Conservation (phyloP, 2,797 vertebrate species). For the Rhabdophis nuchalis region DNA sequence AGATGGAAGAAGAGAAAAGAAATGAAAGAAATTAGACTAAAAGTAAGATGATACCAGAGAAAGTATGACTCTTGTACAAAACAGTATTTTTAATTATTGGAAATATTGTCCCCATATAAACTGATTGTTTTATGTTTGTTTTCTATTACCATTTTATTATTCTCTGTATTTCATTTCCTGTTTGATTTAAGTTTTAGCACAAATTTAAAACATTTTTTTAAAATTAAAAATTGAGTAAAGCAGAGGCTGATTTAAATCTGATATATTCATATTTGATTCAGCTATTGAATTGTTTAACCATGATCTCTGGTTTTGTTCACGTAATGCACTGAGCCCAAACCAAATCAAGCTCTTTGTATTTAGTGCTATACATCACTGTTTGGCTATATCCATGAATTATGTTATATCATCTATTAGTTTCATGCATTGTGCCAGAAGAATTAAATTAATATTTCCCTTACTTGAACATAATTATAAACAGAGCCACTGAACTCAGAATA, state of each 20-base stretch:
- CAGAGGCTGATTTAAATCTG: not conserved
- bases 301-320: not conserved
- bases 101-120: not conserved
- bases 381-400: not conserved
- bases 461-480: slow-evolving; percentile 21
- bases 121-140: not conserved
- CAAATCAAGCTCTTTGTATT: not conserved
- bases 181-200: not conserved
- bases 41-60: not conserved
- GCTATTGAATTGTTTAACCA: not conserved
- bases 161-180: not conserved
- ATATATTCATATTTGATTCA: not conserved
- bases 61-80: not conserved
- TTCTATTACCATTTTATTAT: not conserved
- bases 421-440: slow-evolving; percentile 26
- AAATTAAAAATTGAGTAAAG: not conserved
- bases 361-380: not conserved
- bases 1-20: not conserved
- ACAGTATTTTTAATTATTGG: not conserved
- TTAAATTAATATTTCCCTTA: slow-evolving; percentile 21
- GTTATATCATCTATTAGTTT: slow-evolving; percentile 16
- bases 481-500: not conserved
- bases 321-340: not conserved
- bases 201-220: not conserved
- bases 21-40: not conserved